These are phyloP conservation scores for Chaetodon trifascialis DNA, from an alignment of 2,113 vertebrate genomes.

Conservation along the genomic window DNA sequence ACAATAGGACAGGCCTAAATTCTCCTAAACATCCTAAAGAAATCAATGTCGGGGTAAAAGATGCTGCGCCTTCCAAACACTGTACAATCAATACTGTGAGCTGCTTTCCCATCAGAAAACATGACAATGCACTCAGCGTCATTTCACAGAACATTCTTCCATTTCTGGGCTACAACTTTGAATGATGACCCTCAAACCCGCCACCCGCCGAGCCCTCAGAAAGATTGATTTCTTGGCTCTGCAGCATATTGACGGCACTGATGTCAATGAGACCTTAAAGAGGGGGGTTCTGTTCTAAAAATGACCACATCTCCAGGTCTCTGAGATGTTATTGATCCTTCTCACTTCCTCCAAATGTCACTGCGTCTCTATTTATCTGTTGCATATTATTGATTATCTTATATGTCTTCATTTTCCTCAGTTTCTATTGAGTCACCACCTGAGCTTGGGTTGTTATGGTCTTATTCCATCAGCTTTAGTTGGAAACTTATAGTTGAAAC, in stretches of 20 bases:
- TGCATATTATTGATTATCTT: slow-evolving; percentile 8
- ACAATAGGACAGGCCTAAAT: not conserved
- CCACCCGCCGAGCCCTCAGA: not conserved
- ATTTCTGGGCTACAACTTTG: not conserved
- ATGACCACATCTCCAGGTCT: slow-evolving; percentile 24
- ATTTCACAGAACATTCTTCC: not conserved
- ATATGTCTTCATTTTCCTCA: not conserved
- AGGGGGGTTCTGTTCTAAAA: not conserved
- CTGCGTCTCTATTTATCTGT: slow-evolving; percentile 6
- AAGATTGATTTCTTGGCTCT: slow-evolving; percentile 26
- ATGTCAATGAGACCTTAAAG: slow-evolving; percentile 20
- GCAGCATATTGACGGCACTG: slow-evolving; percentile 36
- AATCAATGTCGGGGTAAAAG: no score
- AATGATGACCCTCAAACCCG: not conserved
- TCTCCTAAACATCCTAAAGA: not conserved
- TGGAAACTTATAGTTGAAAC: not conserved
- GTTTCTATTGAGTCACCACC: not conserved
- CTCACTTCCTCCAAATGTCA: slow-evolving; percentile 51
- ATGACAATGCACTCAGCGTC: not conserved
- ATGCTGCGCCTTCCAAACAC: not conserved
- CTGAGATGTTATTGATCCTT: slow-evolving; percentile 36
- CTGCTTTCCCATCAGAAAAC: not conserved
- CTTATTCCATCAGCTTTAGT: no score
- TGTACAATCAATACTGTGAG: not conserved
- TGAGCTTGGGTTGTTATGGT: not conserved